Base-by-base conservation (phyloP, 2,888 invertebrate genomes). In the Sphaerophoria taeniata region DNA sequence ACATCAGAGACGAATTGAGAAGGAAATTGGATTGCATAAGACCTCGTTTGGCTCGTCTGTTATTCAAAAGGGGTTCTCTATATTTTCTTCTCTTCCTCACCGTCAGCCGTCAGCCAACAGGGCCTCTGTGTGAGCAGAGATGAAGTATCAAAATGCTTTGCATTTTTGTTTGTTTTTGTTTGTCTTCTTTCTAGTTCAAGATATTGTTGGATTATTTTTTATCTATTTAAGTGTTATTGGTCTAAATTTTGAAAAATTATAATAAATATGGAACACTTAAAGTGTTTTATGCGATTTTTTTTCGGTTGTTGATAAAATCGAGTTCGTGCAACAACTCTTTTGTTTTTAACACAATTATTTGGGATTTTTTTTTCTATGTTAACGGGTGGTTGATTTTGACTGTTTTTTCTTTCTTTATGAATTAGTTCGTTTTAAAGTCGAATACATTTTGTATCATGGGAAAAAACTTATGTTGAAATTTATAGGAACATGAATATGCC, bases 11-110 rank as follows among this genome's bases (percentile, higher is more conserved):
- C 72, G 73, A 78, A 24, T 24, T 83, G 70, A 78, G 51, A 74
- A 74, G 83, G 73, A 78, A 83, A 78, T 74, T 69, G 56, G 36
- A 65, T 83, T 83, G 63, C 78, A 69, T 73, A 82, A 82, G 33
- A 24, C 7, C 12, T 49, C 12, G 43, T 43, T 43, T 9, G 43
- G 69, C 34, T 63, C 56, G 69, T 69, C 78, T 55, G 47, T 60
- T 67, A 60, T 49, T 65, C 45, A 65, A 58, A 58, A 80, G 47
- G 43, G 24, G 61, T 56, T 24, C 24, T 24, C 24, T 24, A 2
- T 2, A 24, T 24, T 24, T 24, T 24, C 24, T 24, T 24, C 1
- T 24, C 24, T 24, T 24, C 63, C 14, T 43, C 6, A 43, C 12
- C 43, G 3, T 6, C 3, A 39, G 9, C 12, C 43, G 3, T 6